Evolutionary conservation across 2,888 invertebrate species (phyloP).

Genomic region (Synanthedon tipuliformis): DNA sequence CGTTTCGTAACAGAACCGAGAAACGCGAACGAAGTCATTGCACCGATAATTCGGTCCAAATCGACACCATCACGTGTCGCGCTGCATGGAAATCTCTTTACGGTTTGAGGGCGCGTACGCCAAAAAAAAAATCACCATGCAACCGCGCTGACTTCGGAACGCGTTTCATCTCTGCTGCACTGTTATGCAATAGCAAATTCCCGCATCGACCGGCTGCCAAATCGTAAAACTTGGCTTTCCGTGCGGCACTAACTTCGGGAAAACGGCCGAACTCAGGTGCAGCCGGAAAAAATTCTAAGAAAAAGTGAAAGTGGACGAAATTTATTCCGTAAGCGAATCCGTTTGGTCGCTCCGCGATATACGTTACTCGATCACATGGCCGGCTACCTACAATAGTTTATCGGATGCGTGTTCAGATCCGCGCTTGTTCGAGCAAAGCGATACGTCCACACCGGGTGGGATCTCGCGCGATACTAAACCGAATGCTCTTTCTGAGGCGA

Average conservation of each 20-base stretch:
- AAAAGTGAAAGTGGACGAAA: conserved; percentile 28
- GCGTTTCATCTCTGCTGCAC: conserved; percentile 46
- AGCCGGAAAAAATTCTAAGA: conserved; percentile 36
- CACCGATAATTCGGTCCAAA: conserved; percentile 46
- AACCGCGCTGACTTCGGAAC: conserved; percentile 44
- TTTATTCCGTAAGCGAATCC: conserved; percentile 8
- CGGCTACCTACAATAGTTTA: conserved; percentile 39
- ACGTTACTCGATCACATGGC: conserved; percentile 36
- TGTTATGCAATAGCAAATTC: conserved; percentile 57
- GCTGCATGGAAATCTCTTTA: conserved; percentile 27
- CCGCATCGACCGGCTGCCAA: conserved; percentile 29
- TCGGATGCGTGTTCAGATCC: conserved; percentile 43
- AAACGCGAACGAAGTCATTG: conserved; percentile 29
- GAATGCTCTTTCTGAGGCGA: conserved; percentile 6
- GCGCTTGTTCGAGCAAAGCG: conserved; percentile 29
- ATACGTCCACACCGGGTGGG: conserved; percentile 40
- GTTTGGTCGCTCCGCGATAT: conserved; percentile 38
- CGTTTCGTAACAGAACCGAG: conserved; percentile 45
- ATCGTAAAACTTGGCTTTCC: conserved; percentile 30
- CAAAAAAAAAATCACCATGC: conserved; percentile 33
- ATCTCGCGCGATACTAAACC: conserved; percentile 53
- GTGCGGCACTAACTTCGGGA: conserved; percentile 26
- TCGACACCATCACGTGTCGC: conserved; percentile 28
- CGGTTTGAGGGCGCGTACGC: background rate
- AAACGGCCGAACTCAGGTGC: conserved; percentile 16